Conservation (phyloP, 2,113 vertebrate species). For the Grammomys dolichurus region DNA sequence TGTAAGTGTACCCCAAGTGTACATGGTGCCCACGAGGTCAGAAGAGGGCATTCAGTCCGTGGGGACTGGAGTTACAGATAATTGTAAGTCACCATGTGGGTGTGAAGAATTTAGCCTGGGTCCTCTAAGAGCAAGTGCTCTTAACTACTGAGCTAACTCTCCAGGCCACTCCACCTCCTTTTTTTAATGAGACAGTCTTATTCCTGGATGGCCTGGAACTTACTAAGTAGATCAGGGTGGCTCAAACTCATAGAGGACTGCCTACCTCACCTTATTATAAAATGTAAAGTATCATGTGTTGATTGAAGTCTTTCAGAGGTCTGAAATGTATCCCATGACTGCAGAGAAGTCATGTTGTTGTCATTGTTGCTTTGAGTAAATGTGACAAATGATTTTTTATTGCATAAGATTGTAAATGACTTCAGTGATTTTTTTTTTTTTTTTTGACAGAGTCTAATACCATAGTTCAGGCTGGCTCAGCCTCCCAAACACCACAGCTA, state of each 20-base stretch:
- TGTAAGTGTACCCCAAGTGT: background rate
- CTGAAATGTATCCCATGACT: background rate
- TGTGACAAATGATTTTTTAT: background rate
- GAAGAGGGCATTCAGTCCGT: background rate
- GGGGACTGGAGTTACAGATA: background rate
- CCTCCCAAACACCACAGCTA: background rate
- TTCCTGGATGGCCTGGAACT: background rate
- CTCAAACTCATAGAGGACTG: background rate
- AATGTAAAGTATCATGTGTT: background rate
- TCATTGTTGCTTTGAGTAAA: constrained; percentile 33
- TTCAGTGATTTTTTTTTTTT: background rate
- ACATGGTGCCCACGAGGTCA: background rate
- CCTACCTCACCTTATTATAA: background rate
- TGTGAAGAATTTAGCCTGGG: background rate
- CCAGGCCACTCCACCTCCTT: no score
- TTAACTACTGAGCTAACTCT: background rate
- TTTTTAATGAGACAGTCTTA: background rate
- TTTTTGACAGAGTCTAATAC: background rate
- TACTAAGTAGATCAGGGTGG: background rate
- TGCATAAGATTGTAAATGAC: background rate
- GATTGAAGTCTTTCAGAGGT: background rate
- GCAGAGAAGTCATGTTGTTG: background rate
- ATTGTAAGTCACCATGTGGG: background rate
- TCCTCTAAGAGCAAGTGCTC: background rate
- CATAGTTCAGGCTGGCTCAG: background rate